A percentile compares a stretch with the other conserved stretches of the same genome.
Conservation (phyloP, 2,113 vertebrate genomes). For the Nothobranchius kuhntae region DNA sequence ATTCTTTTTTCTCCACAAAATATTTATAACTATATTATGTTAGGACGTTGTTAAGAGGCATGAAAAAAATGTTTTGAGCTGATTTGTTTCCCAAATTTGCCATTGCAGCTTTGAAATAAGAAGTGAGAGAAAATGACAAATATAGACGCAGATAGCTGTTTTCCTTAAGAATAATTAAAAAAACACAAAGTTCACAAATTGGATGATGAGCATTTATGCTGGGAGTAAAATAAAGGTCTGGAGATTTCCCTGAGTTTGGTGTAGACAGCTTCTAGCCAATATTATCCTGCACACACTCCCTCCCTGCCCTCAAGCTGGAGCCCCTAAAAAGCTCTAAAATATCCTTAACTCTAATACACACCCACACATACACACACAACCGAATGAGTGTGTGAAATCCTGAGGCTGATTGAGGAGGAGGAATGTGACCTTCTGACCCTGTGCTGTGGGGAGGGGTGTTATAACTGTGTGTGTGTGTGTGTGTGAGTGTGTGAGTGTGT, state of each 20-base stretch:
- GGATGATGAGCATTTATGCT: background rate
- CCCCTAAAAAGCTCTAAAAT: constrained; percentile 67
- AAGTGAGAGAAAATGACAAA: no score
- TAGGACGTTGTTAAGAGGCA: no score
- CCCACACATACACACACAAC: constrained; percentile 22
- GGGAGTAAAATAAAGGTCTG: constrained; percentile 5
- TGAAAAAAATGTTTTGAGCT: no score
- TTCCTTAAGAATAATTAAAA: background rate
- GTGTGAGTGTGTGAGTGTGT: constrained; percentile 48
- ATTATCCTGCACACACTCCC: constrained; percentile 24
- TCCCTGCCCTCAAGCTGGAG: constrained; percentile 45
- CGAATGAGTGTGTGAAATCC: constrained; percentile 73
- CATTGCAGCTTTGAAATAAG: no score
- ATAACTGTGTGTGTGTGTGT: constrained; percentile 40
- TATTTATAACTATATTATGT: no score
- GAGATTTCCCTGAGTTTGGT: background rate
- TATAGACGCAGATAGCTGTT: background rate
- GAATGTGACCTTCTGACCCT: constrained; percentile 74
- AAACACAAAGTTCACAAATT: background rate
- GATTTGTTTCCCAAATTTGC: no score
- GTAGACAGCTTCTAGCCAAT: constrained; percentile 4
- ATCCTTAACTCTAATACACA: constrained; percentile 42
- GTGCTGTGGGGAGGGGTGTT: constrained; percentile 64
- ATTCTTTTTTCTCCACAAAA: no score
- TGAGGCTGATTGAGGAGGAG: constrained; percentile 74